Conservation (phyloP, 2,797 vertebrate species). For the Gambusia yucatana region DNA sequence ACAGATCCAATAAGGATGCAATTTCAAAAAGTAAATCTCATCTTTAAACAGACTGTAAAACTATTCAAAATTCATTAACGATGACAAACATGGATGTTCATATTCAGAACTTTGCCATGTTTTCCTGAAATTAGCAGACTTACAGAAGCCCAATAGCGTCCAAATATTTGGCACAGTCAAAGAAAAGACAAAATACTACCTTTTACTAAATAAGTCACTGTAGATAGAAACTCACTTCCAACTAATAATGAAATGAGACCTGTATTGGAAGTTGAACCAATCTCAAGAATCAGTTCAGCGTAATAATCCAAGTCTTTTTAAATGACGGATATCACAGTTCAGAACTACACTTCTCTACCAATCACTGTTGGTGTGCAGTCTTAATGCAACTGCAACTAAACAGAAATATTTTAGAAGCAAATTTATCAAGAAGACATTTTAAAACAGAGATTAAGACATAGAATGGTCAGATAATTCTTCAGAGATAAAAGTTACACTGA, state of each 20-base stretch:
- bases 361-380: background rate
- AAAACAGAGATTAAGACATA: background rate
- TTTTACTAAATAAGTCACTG: background rate
- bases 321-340: background rate
- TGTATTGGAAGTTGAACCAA: background rate
- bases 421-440: background rate
- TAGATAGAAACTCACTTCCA: background rate
- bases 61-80: background rate
- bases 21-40: background rate
- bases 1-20: background rate
- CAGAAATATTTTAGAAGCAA: background rate
- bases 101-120: background rate
- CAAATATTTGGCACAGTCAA: background rate
- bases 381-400: background rate
- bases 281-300: background rate
- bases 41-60: background rate
- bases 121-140: background rate
- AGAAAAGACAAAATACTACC: background rate
- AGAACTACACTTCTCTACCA: background rate
- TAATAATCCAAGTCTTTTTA: background rate
- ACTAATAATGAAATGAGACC: background rate
- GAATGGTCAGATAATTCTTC: background rate
- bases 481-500: background rate
- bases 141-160: background rate
- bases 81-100: background rate